Evolutionary conservation across 2,888 invertebrate genomes (phyloP).

Genomic region (Itoplectis maculator): DNA sequence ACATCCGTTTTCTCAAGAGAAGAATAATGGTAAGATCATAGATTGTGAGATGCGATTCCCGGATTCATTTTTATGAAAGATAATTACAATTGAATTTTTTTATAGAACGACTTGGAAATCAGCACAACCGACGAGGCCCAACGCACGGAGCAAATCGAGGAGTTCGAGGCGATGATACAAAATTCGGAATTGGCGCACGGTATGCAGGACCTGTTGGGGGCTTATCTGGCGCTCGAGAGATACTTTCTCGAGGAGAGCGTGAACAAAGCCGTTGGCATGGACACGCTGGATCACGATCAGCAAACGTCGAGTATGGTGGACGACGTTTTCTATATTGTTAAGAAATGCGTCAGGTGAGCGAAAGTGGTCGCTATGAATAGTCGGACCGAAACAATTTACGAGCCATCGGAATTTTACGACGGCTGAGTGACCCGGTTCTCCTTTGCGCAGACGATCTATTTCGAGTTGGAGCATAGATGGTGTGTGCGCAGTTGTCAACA

Average conservation of each 20-base stretch:
- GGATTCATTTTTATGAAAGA: neutral
- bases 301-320: slow-evolving; percentile 97
- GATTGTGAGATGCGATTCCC: too few relatives aligned
- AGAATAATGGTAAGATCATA: slow-evolving; percentile 88
- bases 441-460: slow-evolving; percentile 90
- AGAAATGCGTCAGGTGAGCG: slow-evolving; percentile 94
- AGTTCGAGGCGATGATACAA: slow-evolving; percentile 89
- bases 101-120: slow-evolving; percentile 88
- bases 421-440: slow-evolving; percentile 48
- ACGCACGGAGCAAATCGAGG: slow-evolving; percentile 84
- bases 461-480: slow-evolving; percentile 97
- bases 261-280: slow-evolving; percentile 94
- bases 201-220: slow-evolving; percentile 93
- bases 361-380: slow-evolving; percentile 6
- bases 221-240: slow-evolving; percentile 96
- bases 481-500: slow-evolving; percentile 98
- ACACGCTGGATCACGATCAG: slow-evolving; percentile 89
- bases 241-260: slow-evolving; percentile 98
- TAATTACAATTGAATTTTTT: neutral
- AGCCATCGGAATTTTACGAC: neutral
- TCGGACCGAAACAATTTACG: slow-evolving; percentile 23
- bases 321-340: slow-evolving; percentile 98
- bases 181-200: slow-evolving; percentile 91
- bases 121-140: slow-evolving; percentile 86
- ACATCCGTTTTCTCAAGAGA: slow-evolving; percentile 93